Evolutionary conservation across 2,113 vertebrate species (phyloP).

Genomic region (Nannobrachium achirus): DNA sequence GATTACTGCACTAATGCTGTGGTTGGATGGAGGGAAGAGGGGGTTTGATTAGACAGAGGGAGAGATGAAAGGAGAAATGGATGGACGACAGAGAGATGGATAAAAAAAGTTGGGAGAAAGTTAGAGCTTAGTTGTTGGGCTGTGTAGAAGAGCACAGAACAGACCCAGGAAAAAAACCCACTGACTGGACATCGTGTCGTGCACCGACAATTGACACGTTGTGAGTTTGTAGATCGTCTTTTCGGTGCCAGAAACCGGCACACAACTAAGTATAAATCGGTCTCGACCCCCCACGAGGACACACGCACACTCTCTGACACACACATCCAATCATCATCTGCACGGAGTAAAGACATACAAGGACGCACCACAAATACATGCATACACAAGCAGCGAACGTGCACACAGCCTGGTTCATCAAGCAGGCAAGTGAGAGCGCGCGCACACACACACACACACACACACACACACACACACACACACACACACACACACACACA

Average conservation of each 20-base stretch:
- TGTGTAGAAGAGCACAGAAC: conserved; percentile 22
- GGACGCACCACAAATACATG: background rate
- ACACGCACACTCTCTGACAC: background rate
- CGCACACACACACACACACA: background rate
- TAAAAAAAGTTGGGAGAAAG: background rate
- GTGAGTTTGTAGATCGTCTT: no score
- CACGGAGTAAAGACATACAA: background rate
- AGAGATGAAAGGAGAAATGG: conserved; percentile 15
- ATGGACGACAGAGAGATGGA: background rate
- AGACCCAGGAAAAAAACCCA: no score
- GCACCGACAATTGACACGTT: no score
- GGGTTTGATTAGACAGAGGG: conserved; percentile 7
- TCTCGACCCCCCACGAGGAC: no score
- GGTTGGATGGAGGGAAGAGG: conserved; percentile 29
- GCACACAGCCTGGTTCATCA: background rate
- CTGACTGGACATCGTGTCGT: no score
- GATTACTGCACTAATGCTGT: conserved; percentile 53
- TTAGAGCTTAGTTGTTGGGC: no score
- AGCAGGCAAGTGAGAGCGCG: background rate
- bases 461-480: conserved; percentile 10
- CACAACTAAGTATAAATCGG: background rate
- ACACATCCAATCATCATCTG: background rate
- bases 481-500: conserved; percentile 9
- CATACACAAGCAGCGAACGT: background rate
- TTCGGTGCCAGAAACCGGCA: background rate